Base-by-base conservation (phyloP, 2,888 invertebrate genomes). In the Habrosyne pyritoides region DNA sequence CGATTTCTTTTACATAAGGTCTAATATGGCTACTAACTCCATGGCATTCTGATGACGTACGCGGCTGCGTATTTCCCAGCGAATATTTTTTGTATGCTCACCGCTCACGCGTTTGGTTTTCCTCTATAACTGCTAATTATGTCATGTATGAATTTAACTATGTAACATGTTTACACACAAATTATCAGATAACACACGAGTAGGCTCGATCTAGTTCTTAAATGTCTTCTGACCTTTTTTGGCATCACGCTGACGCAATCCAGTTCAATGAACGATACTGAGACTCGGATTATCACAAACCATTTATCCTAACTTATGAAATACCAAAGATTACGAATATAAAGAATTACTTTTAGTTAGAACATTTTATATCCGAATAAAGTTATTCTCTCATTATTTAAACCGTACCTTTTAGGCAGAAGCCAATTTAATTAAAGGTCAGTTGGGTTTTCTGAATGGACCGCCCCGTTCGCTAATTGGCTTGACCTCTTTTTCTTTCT, bases 181-280 rank as follows among this genome's bases (percentile, higher is more conserved):
- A 53, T 55, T 52, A 47, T 55, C 55, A 28, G 47, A 47, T 52
- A 50, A 52, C 18, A 28, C 28, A 18, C 46, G 51, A 28, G 30
- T 53, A 48, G 53, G 53, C 60, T 53, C 56, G 52, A 58, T 61
- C 59, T 60, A 61, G 59, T 61, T 63, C 60, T 57, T 57, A 63
- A 68, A 60, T 59, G 59, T 61, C 53, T 54, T 57, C 51, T 50
- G 60, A 54, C 52, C 54, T 65, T 67, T 65, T 68, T 60, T 61
- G 42, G 47, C 47, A 18, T n/a, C 26, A 53, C 56, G 52, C 53
- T 71, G 69, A 67, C 69, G 69, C 63, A 68, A 68, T 53, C 14
- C 55, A 57, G 67, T 69, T 73, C 65, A 71, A 67, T 61, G 67
- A 70, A 68, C 69, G 52, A 57, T 54, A 51, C 36, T 61, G 63